Evolutionary conservation across 2,888 invertebrate species (phyloP), one percentile per base, ranked within the genome.

Genomic region (Agrotis puta): DNA sequence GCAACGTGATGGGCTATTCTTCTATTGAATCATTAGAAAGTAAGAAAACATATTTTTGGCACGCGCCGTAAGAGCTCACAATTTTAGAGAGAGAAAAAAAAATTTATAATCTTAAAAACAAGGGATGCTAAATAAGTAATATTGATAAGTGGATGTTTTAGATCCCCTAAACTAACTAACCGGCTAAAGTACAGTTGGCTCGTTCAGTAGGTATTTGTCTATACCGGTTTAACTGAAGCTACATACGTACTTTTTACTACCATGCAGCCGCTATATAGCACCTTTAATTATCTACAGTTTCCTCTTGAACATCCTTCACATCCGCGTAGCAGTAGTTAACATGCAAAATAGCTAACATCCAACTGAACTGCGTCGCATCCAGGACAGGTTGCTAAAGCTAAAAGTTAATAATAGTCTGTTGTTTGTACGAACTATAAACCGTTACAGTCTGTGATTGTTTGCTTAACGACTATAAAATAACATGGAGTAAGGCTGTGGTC

Each of bases 381-480:
- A 58, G 73, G 57, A 67, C 68, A 70, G 75, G 57, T 61, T n/a
- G 45, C 56, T 54, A 64, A 56, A 78, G 68, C 75, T 75, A 75
- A 79, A 78, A 81, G 83, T 85, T 84, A 84, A 86, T 86, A 81
- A 75, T 70, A 69, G 77, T 73, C 65, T 54, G 73, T 78, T 79
- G 81, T 85, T 76, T 85, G 77, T 66, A 59, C 67, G 65, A 67
- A 65, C 77, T 74, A 74, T 84, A 85, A 81, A 76, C 80, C 74
- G 74, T 74, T 74, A 70, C 77, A 71, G 70, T 62, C 56, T 47
- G 64, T 64, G 75, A 78, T 79, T 85, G 83, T 85, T 83, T 77
- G 76, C 39, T 64, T 70, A 79, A 80, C 56, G 69, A 74, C 61
- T 79, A 77, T 51, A 58, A 77, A 68, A 76, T 72, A 72, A 71